These are phyloP conservation scores for Tachina lurida DNA, from an alignment of 2,888 invertebrate genomes.

Conservation along the genomic window DNA sequence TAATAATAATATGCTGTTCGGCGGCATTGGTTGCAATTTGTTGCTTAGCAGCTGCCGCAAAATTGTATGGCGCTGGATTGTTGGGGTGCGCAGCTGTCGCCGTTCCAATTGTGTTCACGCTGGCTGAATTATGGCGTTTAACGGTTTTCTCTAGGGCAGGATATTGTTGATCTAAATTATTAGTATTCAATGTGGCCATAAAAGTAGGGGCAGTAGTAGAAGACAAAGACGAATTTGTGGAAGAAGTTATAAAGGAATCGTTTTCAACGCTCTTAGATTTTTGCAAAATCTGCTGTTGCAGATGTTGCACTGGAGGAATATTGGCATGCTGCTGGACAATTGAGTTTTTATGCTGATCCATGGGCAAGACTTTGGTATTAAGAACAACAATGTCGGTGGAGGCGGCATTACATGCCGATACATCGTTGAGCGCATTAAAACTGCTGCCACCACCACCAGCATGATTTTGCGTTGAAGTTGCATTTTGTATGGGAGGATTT, in stretches of 20 bases:
- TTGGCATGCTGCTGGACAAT: constrained; percentile 58
- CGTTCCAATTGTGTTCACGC: constrained; percentile 71
- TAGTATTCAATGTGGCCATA: constrained; percentile 75
- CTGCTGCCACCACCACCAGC: neutral
- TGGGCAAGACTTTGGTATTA: constrained; percentile 51
- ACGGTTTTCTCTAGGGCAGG: constrained; percentile 83
- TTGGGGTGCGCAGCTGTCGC: constrained; percentile 36
- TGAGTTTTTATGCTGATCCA: constrained; percentile 41
- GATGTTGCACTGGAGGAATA: constrained; percentile 60
- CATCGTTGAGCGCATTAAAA: constrained; percentile 33
- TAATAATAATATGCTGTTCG: constrained; percentile 48
- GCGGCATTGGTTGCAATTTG: constrained; percentile 58
- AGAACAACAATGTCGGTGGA: constrained; percentile 12
- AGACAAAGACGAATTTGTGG: constrained; percentile 47
- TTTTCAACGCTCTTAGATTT: constrained; percentile 83
- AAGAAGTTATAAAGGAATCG: constrained; percentile 74
- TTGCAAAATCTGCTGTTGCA: constrained; percentile 76
- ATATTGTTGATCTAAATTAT: constrained; percentile 82
- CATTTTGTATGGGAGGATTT: constrained; percentile 45
- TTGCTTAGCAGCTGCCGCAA: constrained; percentile 74
- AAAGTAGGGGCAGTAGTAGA: constrained; percentile 44
- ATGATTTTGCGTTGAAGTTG: constrained; percentile 24
- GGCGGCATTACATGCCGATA: neutral
- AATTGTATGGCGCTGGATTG: constrained; percentile 70
- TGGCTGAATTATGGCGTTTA: constrained; percentile 80